A percentile compares a stretch with the other conserved stretches of the same genome.
These are phyloP conservation scores for Euura lappo DNA, from an alignment of 1,140 invertebrate species.

Conservation along the genomic window DNA sequence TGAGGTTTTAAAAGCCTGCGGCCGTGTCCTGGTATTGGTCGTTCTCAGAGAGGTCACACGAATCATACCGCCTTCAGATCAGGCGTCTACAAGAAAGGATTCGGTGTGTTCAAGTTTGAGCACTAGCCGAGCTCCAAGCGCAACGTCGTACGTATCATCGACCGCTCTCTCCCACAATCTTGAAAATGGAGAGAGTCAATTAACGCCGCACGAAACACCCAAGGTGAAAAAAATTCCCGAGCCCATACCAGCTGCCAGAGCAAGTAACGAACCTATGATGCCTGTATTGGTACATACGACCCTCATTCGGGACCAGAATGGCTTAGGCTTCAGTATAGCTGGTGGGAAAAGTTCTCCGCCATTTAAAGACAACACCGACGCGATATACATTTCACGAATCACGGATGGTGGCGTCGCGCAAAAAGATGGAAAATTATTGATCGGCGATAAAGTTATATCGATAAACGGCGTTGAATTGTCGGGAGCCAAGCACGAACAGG, in stretches of 20 bases:
- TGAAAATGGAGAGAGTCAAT: slow-evolving; percentile 53
- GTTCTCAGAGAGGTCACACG: slow-evolving; percentile 77
- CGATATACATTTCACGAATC: slow-evolving; percentile 92
- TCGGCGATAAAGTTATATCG: slow-evolving; percentile 92
- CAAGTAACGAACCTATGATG: slow-evolving; percentile 46
- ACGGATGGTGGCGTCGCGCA: slow-evolving; percentile 91
- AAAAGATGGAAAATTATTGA: slow-evolving; percentile 88
- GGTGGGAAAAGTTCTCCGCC: slow-evolving; percentile 90
- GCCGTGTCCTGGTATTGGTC: slow-evolving; percentile 81
- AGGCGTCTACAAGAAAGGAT: slow-evolving; percentile 51
- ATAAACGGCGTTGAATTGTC: slow-evolving; percentile 95
- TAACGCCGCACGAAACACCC: slow-evolving; percentile 41
- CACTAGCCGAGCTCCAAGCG: slow-evolving; percentile 63
- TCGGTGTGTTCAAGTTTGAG: slow-evolving; percentile 62
- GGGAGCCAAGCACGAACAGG: slow-evolving; percentile 89
- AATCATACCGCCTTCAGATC: slow-evolving; percentile 61
- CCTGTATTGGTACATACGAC: slow-evolving; percentile 77
- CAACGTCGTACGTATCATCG: slow-evolving; percentile 61
- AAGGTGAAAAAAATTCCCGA: slow-evolving; percentile 58
- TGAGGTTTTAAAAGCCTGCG: slow-evolving; percentile 90
- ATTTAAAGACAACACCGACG: slow-evolving; percentile 72
- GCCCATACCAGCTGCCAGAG: slow-evolving; percentile 42
- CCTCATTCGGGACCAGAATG: slow-evolving; percentile 86
- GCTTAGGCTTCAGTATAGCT: slow-evolving; percentile 94
- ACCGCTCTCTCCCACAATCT: slow-evolving; percentile 57